phyloP scores from a whole-genome alignment of 2,113 vertebrate species.

The Brachyhypopomus gauderio region DNA sequence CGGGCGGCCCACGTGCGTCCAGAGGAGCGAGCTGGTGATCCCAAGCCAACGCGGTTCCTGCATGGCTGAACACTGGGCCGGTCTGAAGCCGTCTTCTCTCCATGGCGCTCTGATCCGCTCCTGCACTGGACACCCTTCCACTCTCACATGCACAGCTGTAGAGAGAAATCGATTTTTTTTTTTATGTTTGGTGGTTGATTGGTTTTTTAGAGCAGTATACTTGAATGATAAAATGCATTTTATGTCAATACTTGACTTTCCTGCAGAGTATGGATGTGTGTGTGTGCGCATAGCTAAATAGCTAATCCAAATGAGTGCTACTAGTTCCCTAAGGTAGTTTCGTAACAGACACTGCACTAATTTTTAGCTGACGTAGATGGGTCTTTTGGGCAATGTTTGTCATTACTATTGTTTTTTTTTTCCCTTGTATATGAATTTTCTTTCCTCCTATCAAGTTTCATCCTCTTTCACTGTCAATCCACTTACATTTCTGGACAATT shows the following conservation, averaged over 20 bases:
- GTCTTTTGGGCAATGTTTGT: slow-evolving; percentile 30
- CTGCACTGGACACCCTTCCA: slow-evolving; percentile 43
- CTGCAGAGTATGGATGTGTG: slow-evolving; percentile 63
- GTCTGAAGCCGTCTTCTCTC: slow-evolving; percentile 36
- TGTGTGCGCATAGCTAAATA: slow-evolving; percentile 56
- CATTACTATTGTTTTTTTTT: slow-evolving; percentile 25
- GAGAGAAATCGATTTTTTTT: slow-evolving; percentile 33
- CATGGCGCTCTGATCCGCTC: slow-evolving; percentile 15
- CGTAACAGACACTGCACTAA: slow-evolving; percentile 72
- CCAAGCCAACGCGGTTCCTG: slow-evolving; percentile 40
- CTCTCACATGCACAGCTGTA: slow-evolving; percentile 43
- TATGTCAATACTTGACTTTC: slow-evolving; percentile 74
- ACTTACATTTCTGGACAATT: background rate
- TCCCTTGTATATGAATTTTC: background rate
- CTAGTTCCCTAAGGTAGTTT: slow-evolving; percentile 63
- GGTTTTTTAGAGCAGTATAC: slow-evolving; percentile 56
- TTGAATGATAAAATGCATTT: slow-evolving; percentile 71
- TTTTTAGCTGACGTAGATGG: slow-evolving; percentile 58
- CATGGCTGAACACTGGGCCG: slow-evolving; percentile 41
- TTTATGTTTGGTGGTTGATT: slow-evolving; percentile 2
- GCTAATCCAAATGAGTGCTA: slow-evolving; percentile 66
- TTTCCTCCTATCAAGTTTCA: slow-evolving; percentile 34
- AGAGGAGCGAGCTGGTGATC: slow-evolving; percentile 13
- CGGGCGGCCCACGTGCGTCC: background rate
- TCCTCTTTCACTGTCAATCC: background rate